A percentile compares a stretch with the other conserved stretches of the same genome.
These are phyloP conservation scores for Oceanites oceanicus DNA, from an alignment of 2,113 vertebrate genomes.

Conservation along the genomic window DNA sequence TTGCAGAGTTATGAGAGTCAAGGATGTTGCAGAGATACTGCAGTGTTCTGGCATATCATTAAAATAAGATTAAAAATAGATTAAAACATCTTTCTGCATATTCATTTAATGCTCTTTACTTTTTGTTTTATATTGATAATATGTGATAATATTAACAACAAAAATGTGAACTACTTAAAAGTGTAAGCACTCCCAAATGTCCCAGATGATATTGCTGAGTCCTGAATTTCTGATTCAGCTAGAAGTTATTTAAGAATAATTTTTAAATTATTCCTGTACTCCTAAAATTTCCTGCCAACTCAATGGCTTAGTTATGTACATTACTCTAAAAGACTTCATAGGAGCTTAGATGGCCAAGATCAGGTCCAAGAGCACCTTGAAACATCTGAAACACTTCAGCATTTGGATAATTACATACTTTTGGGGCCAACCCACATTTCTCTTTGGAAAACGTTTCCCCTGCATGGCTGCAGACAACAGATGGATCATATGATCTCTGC, in stretches of 20 bases:
- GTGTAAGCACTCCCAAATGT: background rate
- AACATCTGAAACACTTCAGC: constrained; percentile 66
- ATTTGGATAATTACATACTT: constrained; percentile 53
- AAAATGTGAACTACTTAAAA: background rate
- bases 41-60: background rate
- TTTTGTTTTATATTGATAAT: background rate
- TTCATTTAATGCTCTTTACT: background rate
- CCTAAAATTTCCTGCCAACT: background rate
- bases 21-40: background rate
- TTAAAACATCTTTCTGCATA: background rate
- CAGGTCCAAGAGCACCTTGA: constrained; percentile 56
- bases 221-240: constrained; percentile 9
- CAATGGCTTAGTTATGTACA: background rate
- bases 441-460: constrained; percentile 38
- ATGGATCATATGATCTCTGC: constrained; percentile 63
- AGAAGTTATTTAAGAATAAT: background rate
- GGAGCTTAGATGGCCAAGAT: constrained; percentile 21
- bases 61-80: background rate
- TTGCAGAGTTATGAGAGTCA: background rate
- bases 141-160: background rate
- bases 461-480: constrained; percentile 54
- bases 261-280: background rate
- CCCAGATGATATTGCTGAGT: background rate
- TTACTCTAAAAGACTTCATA: constrained; percentile 34
- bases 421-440: constrained; percentile 53